Evolutionary conservation across 2,113 vertebrate species (phyloP).

Genomic region (Elanoides forficatus): DNA sequence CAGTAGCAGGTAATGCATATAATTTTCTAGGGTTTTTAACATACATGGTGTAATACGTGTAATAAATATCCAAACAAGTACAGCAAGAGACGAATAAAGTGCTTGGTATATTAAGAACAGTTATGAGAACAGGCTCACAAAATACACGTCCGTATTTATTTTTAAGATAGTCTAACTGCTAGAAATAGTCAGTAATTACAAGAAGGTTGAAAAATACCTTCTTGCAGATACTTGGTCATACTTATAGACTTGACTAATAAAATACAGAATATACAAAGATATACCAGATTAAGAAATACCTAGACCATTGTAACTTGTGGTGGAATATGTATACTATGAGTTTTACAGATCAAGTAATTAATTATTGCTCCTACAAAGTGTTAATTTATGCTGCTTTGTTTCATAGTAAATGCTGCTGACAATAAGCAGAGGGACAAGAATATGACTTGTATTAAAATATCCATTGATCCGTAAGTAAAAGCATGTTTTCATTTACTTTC

Average conservation of each 20-base stretch:
- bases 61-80: neutral
- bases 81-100: neutral
- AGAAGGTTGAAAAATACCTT: neutral
- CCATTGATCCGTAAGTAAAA: slow-evolving; percentile 94
- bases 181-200: neutral
- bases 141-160: neutral
- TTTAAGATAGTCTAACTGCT: neutral
- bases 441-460: slow-evolving; percentile 96
- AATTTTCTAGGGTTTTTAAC: neutral
- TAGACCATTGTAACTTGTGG: neutral
- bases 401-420: slow-evolving; percentile 95
- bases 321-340: neutral
- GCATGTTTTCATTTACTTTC: slow-evolving; percentile 19
- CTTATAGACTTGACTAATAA: neutral
- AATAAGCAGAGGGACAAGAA: slow-evolving; percentile 99
- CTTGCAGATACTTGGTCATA: neutral
- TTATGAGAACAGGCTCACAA: neutral
- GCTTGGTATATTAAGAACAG: neutral
- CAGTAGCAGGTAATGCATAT: neutral
- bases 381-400: slow-evolving; percentile 60
- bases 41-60: neutral
- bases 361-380: slow-evolving; percentile 13
- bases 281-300: neutral
- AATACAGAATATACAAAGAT: neutral
- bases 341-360: neutral